Percentiles rank a stretch among this genome's conserved stretches.
These are phyloP conservation scores for Rutilus rutilus DNA, from an alignment of 2,113 vertebrate species.

Conservation along the genomic window DNA sequence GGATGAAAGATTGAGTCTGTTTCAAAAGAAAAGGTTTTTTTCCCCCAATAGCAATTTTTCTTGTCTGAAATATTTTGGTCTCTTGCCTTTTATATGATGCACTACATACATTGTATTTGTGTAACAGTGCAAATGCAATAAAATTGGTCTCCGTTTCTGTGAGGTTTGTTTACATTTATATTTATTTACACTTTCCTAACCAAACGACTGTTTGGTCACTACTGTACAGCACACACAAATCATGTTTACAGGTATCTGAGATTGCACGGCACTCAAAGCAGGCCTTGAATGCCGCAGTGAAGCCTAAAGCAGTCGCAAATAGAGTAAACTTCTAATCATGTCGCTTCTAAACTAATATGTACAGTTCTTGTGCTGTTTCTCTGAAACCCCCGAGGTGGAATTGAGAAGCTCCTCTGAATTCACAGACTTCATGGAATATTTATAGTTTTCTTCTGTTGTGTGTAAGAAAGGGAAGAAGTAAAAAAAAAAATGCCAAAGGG, in stretches of 20 bases:
- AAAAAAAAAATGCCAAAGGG: background rate
- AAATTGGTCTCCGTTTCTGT: background rate
- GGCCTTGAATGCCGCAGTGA: background rate
- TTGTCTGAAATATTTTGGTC: background rate
- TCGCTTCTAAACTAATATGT: conserved; percentile 34
- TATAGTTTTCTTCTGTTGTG: conserved; percentile 4
- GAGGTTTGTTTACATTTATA: background rate
- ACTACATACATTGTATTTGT: background rate
- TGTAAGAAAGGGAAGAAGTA: background rate
- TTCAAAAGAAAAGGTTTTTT: background rate
- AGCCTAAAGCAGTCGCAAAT: conserved; percentile 16
- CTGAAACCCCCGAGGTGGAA: conserved; percentile 15
- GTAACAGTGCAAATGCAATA: background rate
- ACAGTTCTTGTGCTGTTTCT: background rate
- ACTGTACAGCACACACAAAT: background rate
- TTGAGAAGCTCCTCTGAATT: conserved; percentile 21
- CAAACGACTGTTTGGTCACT: background rate
- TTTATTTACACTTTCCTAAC: background rate
- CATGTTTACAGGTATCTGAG: background rate
- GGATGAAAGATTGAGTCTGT: background rate
- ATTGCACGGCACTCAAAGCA: background rate
- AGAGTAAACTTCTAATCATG: conserved; percentile 6
- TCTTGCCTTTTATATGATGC: background rate
- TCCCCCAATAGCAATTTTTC: background rate
- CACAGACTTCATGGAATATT: conserved; percentile 4